These are phyloP conservation scores for Rhinella marina DNA, from an alignment of 2,797 vertebrate genomes.

Conservation along the genomic window DNA sequence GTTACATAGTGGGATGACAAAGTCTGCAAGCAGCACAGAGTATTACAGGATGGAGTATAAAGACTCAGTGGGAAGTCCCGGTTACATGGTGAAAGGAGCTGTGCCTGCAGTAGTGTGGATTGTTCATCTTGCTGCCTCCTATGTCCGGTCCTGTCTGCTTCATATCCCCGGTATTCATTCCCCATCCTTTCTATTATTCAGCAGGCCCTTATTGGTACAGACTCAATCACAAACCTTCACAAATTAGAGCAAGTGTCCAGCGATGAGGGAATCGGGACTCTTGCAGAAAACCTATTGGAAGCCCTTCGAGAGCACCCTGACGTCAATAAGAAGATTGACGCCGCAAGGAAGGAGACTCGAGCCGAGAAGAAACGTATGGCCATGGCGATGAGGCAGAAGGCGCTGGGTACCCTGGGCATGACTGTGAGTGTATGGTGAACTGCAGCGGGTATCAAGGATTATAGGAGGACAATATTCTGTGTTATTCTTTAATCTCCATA, in stretches of 20 bases:
- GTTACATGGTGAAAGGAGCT: not conserved
- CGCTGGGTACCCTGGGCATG: slow-evolving; percentile 96
- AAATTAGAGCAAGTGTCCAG: slow-evolving; percentile 99
- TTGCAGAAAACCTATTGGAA: slow-evolving; percentile 96
- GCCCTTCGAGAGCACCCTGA: slow-evolving; percentile 91
- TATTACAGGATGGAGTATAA: not conserved
- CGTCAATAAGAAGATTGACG: slow-evolving; percentile 96
- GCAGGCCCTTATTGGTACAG: slow-evolving; percentile 92
- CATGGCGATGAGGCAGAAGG: slow-evolving; percentile 99
- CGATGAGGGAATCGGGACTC: slow-evolving; percentile 94
- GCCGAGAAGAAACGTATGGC: slow-evolving; percentile 99
- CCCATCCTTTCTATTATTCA: not conserved
- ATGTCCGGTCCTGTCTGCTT: too few relatives aligned
- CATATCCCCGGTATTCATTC: not conserved
- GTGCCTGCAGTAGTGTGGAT: not conserved
- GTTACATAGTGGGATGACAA: too few relatives aligned
- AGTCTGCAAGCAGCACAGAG: not conserved
- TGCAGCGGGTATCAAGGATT: too few relatives aligned
- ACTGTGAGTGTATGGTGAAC: slow-evolving; percentile 76
- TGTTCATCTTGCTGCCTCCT: too few relatives aligned
- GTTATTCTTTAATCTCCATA: too few relatives aligned
- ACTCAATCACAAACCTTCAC: slow-evolving; percentile 96
- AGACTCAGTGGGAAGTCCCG: not conserved
- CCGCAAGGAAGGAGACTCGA: slow-evolving; percentile 92
- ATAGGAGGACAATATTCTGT: too few relatives aligned